These are phyloP conservation scores for Danio aesculapii DNA, from an alignment of 2,797 vertebrate species.

Conservation along the genomic window DNA sequence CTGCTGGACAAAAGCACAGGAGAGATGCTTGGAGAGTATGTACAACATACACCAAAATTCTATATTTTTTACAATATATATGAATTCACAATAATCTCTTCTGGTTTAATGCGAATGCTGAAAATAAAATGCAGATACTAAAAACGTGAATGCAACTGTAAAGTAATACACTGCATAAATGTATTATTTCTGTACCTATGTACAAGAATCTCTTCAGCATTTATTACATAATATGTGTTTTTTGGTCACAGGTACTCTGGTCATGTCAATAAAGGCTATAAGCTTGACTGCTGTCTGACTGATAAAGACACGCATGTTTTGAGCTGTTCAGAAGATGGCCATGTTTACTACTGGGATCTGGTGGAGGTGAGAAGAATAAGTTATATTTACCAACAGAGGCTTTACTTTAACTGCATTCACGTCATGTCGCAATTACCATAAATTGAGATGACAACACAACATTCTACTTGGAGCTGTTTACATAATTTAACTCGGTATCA, in stretches of 20 bases:
- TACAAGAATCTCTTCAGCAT: not conserved
- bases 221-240: not conserved
- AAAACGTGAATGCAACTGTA: not conserved
- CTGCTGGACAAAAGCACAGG: conserved; percentile 93
- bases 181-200: not conserved
- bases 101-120: not conserved
- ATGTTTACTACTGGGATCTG: conserved; percentile 90
- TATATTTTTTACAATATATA: not conserved
- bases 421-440: no score
- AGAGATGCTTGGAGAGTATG: conserved; percentile 94
- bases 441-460: no score
- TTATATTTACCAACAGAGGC: not conserved
- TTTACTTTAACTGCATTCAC: not conserved
- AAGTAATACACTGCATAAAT: not conserved
- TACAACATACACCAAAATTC: conserved; percentile 25
- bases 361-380: conserved; percentile 73
- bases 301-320: conserved; percentile 89
- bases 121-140: not conserved
- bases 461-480: no score
- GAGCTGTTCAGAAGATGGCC: conserved; percentile 93
- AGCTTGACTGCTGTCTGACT: conserved; percentile 91
- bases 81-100: not conserved
- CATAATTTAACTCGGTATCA: no score
- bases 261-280: conserved; percentile 90
- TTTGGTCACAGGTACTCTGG: conserved; percentile 82